Conservation (phyloP, 1,140 invertebrate genomes). For the Drosophila varians region DNA sequence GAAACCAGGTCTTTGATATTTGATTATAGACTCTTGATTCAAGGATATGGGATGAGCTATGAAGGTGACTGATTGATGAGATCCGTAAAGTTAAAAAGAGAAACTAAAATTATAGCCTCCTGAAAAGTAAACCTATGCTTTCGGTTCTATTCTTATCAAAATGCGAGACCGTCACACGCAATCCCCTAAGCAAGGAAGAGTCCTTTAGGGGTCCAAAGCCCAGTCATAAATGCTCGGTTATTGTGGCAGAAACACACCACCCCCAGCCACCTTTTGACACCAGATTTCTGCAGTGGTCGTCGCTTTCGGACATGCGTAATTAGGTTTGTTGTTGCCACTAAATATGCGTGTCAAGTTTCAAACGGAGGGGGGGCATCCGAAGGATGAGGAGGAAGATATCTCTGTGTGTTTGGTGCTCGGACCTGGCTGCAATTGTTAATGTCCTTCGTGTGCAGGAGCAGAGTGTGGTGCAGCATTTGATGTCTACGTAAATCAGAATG, state of each 20-base stretch:
- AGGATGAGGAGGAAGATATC: not conserved
- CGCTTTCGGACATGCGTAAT: constrained; percentile 72
- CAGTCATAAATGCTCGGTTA: constrained; percentile 9
- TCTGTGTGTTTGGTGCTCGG: constrained; percentile 25
- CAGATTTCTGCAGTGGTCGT: constrained; percentile 45
- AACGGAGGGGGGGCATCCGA: constrained; percentile 23
- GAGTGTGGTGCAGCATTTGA: constrained; percentile 7
- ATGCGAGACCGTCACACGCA: constrained; percentile 17
- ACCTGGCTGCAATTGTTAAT: constrained; percentile 54
- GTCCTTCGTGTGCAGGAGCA: constrained; percentile 40
- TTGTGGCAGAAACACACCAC: constrained; percentile 3
- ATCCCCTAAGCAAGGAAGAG: not conserved
- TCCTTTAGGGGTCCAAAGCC: not conserved
- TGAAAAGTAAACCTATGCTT: too few species aligned
- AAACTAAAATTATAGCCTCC: too few species aligned
- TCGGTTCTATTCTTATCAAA: constrained; percentile 50
- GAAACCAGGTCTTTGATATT: not conserved
- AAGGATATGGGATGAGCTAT: not conserved
- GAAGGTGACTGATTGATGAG: constrained; percentile 4
- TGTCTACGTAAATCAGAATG: constrained; percentile 71
- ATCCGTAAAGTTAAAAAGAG: too few species aligned
- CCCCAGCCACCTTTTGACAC: not conserved
- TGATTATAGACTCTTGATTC: not conserved
- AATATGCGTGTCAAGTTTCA: constrained; percentile 78
- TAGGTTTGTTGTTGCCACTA: constrained; percentile 77